Base-by-base conservation (phyloP, 2,888 invertebrate species). In the Athrips mouffetella region DNA sequence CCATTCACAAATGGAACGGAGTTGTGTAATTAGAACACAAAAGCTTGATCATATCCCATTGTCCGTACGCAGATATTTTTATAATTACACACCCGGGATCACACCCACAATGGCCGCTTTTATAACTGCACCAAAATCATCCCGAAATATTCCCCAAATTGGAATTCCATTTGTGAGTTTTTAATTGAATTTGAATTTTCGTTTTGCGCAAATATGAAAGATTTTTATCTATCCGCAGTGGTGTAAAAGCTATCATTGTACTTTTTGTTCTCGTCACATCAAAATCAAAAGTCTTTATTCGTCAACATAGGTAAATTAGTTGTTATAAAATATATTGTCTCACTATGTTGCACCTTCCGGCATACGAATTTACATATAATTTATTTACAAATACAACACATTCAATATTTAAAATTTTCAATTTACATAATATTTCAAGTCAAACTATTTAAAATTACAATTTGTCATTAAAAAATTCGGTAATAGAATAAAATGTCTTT, bases 11-110 rank as follows among this genome's bases (percentile, higher is more conserved):
- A 45, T 48, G 33, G 47, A 47, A 45, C 44, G 25, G 31, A 45
- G 35, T 35, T 25, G 47, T 35, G 48, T 47, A 50, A 52, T 52
- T 50, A 52, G 49, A 44, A 41, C 27, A 49, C 49, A 42, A 50
- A 41, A 40, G 44, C 30, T 13, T 50, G 47, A 50, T 48, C 47
- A 47, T 16, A 40, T 31, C 44, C 31, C 47, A 51, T 48, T 47
- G 50, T 50, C 23, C 47, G 11, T 8, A n/a, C n/a, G 27, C 25
- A 20, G 31, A 51, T 48, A 45, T 51, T 48, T 51, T 51, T 48
- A 35, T 45, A 35, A 48, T 51, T 29, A 37, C 31, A 20, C 47
- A 30, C 7, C 10, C 27, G 27, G n/a, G 11, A 20, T n/a, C 37
- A 21, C 37, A 18, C 18, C 29, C 25, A 21, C 33, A 42, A 29